A percentile compares a stretch with the other conserved stretches of the same genome.
phyloP scores from a whole-genome alignment of 2,113 vertebrate species.

The Podilymbus podiceps region DNA sequence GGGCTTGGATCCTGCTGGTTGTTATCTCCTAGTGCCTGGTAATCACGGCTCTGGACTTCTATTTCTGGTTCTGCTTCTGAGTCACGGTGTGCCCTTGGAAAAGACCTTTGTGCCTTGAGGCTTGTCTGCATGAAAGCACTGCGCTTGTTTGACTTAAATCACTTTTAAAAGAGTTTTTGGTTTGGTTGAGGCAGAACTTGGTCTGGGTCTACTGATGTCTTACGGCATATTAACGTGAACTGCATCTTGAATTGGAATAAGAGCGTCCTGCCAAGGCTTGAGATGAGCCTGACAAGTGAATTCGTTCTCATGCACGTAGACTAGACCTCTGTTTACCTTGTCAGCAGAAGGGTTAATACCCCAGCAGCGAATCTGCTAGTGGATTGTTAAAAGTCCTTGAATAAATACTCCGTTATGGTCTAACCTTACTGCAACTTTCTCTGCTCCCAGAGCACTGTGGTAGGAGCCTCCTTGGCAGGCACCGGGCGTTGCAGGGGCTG shows the following conservation, averaged over 20 bases:
- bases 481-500: background rate
- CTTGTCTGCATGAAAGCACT: background rate
- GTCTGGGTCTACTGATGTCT: background rate
- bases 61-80: background rate
- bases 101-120: constrained; percentile 39
- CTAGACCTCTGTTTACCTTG: background rate
- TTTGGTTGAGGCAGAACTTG: background rate
- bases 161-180: background rate
- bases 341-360: background rate
- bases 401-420: fast-evolving
- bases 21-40: background rate
- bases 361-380: background rate
- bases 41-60: background rate
- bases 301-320: fast-evolving
- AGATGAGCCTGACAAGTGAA: background rate
- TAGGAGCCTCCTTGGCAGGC: background rate
- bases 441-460: background rate
- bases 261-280: background rate
- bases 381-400: background rate
- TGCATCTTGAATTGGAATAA: background rate
- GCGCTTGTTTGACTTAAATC: background rate
- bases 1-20: background rate
- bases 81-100: constrained; percentile 31
- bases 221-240: background rate
- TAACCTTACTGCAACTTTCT: fast-evolving